A percentile compares a stretch with the other conserved stretches of the same genome.
Evolutionary conservation across 2,113 vertebrate genomes (phyloP).

Genomic region (Melospiza melodia): DNA sequence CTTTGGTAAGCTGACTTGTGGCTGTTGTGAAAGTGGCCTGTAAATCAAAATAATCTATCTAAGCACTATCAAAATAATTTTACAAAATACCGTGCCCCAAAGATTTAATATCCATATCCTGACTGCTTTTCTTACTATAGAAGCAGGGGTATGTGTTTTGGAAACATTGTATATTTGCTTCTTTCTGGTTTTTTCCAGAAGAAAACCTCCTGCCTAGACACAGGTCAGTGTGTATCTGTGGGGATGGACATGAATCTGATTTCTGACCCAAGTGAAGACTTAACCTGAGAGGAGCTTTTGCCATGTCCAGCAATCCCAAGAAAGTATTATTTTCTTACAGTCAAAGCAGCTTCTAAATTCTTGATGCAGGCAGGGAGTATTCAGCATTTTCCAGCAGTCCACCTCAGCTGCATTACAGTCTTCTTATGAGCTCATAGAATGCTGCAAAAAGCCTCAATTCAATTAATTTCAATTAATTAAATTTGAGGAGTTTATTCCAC

Average conservation of each 20-base stretch:
- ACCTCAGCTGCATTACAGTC: not conserved
- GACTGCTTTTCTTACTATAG: not conserved
- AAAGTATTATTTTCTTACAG: not conserved
- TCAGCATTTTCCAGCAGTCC: not conserved
- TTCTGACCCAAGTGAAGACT: not conserved
- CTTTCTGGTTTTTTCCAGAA: not conserved
- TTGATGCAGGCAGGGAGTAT: not conserved
- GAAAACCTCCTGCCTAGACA: not conserved
- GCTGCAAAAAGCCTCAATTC: not conserved
- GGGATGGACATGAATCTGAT: not conserved
- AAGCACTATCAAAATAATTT: not conserved
- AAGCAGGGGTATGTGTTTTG: not conserved
- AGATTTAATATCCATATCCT: not conserved
- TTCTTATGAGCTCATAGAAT: not conserved
- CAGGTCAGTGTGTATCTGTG: not conserved
- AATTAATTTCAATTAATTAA: not conserved
- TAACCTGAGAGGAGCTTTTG: not conserved
- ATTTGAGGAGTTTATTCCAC: not conserved
- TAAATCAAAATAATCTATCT: not conserved
- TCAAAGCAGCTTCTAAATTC: not conserved
- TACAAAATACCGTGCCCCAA: not conserved
- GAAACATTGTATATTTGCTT: not conserved
- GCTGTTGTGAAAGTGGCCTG: not conserved
- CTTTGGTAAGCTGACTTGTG: not conserved
- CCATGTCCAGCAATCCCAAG: not conserved